Evolutionary conservation across 1,140 invertebrate species (phyloP).

Genomic region (Antheraea pernyi): DNA sequence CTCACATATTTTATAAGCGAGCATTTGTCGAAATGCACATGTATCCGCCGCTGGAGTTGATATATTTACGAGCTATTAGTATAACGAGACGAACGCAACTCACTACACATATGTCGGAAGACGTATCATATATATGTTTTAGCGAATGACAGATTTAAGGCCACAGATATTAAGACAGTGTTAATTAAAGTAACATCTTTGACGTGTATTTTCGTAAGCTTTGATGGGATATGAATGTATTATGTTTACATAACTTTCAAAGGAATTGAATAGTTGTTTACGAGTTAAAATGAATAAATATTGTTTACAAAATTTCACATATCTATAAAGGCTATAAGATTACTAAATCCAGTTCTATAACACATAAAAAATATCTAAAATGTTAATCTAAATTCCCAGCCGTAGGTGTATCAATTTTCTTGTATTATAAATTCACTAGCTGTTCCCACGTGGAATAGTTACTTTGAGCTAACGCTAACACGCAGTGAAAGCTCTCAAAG

Average conservation of each 20-base stretch:
- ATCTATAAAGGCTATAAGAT: no score
- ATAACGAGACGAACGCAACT: constrained; percentile 57
- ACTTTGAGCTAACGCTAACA: no score
- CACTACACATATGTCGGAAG: constrained; percentile 28
- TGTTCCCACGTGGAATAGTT: no score
- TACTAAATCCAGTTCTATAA: no score
- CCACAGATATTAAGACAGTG: constrained; percentile 41
- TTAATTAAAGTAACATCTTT: constrained; percentile 7
- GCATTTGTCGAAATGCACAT: constrained; percentile 69
- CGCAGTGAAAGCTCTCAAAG: no score
- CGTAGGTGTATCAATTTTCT: no score
- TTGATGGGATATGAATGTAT: constrained; percentile 29
- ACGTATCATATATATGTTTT: constrained; percentile 45
- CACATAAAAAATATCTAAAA: no score
- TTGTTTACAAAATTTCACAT: no score
- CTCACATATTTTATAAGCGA: constrained; percentile 64
- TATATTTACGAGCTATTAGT: constrained; percentile 76
- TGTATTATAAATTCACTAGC: no score
- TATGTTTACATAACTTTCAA: constrained; percentile 10
- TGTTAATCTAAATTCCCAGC: no score
- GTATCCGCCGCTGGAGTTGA: constrained; percentile 58
- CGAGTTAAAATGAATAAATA: background rate
- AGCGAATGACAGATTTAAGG: constrained; percentile 61
- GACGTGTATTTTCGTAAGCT: constrained; percentile 12
- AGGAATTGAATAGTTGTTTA: constrained; percentile 9